phyloP scores from a whole-genome alignment of 2,113 vertebrate species.

The Hemicordylus capensis region DNA sequence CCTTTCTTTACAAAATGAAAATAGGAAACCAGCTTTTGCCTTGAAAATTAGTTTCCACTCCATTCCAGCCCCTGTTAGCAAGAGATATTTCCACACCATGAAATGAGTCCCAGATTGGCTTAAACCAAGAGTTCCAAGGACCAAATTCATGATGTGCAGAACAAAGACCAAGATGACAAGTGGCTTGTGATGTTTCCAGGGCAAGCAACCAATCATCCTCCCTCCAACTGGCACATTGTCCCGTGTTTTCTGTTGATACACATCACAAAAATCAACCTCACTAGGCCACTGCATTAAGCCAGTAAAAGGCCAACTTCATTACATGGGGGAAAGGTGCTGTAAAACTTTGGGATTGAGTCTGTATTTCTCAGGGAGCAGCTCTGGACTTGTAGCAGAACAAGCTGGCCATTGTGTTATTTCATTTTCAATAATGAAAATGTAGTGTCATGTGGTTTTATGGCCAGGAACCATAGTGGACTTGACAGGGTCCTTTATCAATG shows the following conservation, averaged over 20 bases:
- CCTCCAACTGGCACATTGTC: background rate
- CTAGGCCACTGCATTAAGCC: background rate
- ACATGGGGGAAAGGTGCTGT: background rate
- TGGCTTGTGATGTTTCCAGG: background rate
- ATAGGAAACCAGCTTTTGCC: background rate
- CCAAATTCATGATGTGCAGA: background rate
- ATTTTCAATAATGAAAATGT: slow-evolving; percentile 54
- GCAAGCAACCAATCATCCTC: background rate
- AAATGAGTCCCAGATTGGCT: background rate
- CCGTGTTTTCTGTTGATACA: background rate
- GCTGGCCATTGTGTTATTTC: slow-evolving; percentile 47
- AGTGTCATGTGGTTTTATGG: slow-evolving; percentile 31
- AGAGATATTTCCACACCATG: background rate
- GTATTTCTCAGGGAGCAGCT: background rate
- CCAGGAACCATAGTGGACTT: slow-evolving; percentile 40
- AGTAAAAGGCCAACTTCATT: slow-evolving; percentile 24
- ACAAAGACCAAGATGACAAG: background rate
- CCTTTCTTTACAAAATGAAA: background rate
- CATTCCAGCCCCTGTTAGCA: background rate
- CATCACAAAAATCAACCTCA: background rate
- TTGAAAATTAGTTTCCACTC: background rate
- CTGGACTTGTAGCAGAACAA: background rate
- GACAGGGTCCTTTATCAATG: slow-evolving; percentile 43
- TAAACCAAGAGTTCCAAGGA: background rate
- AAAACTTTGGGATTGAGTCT: slow-evolving; percentile 13